Percentiles rank a stretch among this genome's conserved stretches.
Conservation (phyloP, 1,140 invertebrate species). For the Onthophagus taurus region DNA sequence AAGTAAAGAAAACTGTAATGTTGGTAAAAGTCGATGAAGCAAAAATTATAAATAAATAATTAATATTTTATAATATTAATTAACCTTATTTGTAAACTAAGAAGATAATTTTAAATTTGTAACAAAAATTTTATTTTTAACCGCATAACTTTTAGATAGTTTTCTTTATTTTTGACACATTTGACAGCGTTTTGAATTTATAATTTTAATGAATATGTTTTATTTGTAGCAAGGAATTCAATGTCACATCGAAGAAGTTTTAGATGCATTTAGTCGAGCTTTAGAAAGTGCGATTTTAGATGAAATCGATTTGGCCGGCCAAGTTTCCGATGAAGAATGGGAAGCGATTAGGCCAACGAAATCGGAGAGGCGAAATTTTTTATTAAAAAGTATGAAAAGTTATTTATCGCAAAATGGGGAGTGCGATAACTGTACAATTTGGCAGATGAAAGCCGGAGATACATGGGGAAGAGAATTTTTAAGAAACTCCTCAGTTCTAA, state of each 20-base stretch:
- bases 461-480: constrained; percentile 54
- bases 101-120: too few species aligned
- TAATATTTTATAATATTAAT: too few species aligned
- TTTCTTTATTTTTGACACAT: too few species aligned
- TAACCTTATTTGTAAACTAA: too few species aligned
- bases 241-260: constrained; percentile 54
- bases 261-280: constrained; percentile 49
- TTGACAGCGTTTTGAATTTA: too few species aligned
- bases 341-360: constrained; percentile 62
- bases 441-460: constrained; percentile 55
- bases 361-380: constrained; percentile 47
- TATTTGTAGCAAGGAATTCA: constrained; percentile 44
- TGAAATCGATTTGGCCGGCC: constrained; percentile 57
- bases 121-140: too few species aligned
- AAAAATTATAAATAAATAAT: too few species aligned
- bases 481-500: too few species aligned
- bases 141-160: too few species aligned
- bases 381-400: constrained; percentile 50
- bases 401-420: constrained; percentile 40
- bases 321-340: constrained; percentile 73
- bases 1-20: too few species aligned
- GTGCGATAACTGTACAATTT: constrained; percentile 55
- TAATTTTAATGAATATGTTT: neutral
- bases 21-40: too few species aligned
- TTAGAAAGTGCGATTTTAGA: constrained; percentile 54